phyloP scores from a whole-genome alignment of 2,888 invertebrate species.

The Leucoma salicis region DNA sequence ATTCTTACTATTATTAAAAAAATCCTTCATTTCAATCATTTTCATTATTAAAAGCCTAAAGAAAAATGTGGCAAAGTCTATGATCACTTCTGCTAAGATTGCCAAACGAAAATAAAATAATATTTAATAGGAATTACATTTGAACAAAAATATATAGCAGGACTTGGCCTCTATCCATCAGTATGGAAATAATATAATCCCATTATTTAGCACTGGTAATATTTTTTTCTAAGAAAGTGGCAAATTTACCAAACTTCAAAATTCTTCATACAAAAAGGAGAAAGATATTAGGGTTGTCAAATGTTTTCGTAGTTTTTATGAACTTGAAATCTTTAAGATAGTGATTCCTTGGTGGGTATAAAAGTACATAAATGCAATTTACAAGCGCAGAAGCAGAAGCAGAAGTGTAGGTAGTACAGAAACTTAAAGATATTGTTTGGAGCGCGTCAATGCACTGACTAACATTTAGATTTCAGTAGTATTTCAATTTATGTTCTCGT shows the following conservation, averaged over 20 bases:
- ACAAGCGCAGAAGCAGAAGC: conserved; percentile 1
- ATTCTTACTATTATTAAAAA: conserved; percentile 6
- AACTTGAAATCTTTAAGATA: neutral
- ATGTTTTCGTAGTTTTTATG: neutral
- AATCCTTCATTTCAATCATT: conserved; percentile 4
- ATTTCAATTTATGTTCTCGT: too few relatives aligned
- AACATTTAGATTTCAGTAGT: too few relatives aligned
- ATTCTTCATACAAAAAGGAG: neutral
- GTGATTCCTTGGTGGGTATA: neutral
- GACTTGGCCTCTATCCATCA: conserved; percentile 4
- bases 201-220: conserved; percentile 11
- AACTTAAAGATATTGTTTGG: conserved; percentile 4
- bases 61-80: conserved; percentile 2
- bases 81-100: conserved; percentile 3
- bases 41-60: neutral
- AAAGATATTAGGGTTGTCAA: neutral
- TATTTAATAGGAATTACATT: conserved; percentile 4
- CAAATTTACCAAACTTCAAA: conserved; percentile 8
- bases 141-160: conserved; percentile 5
- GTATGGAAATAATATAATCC: neutral
- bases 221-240: conserved; percentile 9
- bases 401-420: too few relatives aligned
- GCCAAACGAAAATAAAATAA: conserved; percentile 4
- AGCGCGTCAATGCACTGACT: conserved; percentile 4
- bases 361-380: conserved; percentile 6